Evolutionary conservation across 2,888 invertebrate genomes (phyloP).

Genomic region (Rhagonycha lutea): DNA sequence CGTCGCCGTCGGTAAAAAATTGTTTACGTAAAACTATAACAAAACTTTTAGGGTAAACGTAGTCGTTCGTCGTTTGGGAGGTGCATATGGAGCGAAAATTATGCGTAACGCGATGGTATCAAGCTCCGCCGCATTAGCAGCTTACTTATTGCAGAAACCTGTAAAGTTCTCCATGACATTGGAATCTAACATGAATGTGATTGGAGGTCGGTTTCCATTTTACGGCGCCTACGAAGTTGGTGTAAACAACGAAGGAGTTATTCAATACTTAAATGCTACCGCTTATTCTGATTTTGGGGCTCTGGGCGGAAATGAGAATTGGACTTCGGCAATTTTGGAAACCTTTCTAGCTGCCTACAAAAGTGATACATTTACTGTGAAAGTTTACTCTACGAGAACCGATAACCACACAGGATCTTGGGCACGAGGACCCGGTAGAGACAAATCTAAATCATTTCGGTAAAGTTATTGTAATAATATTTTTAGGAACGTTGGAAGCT

Average conservation of each 20-base stretch:
- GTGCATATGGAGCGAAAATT: conserved; percentile 81
- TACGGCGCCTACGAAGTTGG: conserved; percentile 70
- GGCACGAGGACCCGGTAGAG: conserved; percentile 69
- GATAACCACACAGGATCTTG: conserved; percentile 69
- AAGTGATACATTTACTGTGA: conserved; percentile 55
- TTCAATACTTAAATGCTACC: conserved; percentile 66
- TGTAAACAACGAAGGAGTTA: conserved; percentile 65
- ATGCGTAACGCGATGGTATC: conserved; percentile 63
- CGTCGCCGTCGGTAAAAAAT: not conserved
- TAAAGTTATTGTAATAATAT: not conserved
- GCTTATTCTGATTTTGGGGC: conserved; percentile 62
- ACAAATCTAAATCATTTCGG: not conserved
- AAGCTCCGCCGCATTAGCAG: conserved; percentile 71
- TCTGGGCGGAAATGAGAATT: conserved; percentile 59
- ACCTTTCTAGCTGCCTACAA: conserved; percentile 66
- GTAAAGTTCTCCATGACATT: conserved; percentile 72
- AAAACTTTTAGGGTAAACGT: conserved; percentile 65
- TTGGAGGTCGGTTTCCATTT: conserved; percentile 69
- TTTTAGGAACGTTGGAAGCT: conserved; percentile 65
- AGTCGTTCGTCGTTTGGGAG: conserved; percentile 74
- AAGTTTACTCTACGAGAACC: conserved; percentile 59
- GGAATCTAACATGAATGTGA: conserved; percentile 70
- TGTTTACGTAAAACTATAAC: not conserved
- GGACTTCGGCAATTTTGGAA: conserved; percentile 46
- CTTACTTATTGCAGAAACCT: conserved; percentile 64